A percentile compares a stretch with the other conserved stretches of the same genome.
These are phyloP conservation scores for Lysandra bellargus DNA, from an alignment of 2,888 invertebrate species.

Conservation along the genomic window DNA sequence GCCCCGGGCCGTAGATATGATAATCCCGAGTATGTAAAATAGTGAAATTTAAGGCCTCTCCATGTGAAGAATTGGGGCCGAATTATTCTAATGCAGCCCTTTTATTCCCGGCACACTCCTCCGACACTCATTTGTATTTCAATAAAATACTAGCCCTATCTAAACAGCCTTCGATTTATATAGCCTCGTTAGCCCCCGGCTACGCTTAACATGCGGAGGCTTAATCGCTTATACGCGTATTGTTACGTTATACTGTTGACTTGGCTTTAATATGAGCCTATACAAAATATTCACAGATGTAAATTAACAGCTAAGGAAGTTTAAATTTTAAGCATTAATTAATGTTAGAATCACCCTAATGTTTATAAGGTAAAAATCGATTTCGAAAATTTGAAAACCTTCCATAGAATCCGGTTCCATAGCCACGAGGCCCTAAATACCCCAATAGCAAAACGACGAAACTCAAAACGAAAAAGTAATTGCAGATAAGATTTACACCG, in stretches of 20 bases:
- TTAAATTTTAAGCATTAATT: background rate
- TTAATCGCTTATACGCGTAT: constrained; percentile 1
- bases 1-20: constrained; percentile 73
- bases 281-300: background rate
- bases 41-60: constrained; percentile 80
- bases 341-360: background rate
- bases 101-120: constrained; percentile 77
- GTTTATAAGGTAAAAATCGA: background rate
- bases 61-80: constrained; percentile 80
- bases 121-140: constrained; percentile 77
- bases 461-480: constrained; percentile 19
- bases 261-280: background rate
- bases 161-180: constrained; percentile 69
- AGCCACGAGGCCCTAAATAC: background rate
- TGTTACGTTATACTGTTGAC: background rate
- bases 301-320: background rate
- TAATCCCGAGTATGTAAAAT: constrained; percentile 80
- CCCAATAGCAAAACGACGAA: constrained; percentile 1
- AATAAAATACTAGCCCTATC: constrained; percentile 78
- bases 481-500: constrained; percentile 27
- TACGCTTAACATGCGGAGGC: constrained; percentile 44
- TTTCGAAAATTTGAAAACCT: background rate
- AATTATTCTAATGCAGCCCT: constrained; percentile 79
- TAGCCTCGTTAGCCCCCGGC: constrained; percentile 48
- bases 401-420: background rate